phyloP scores from a whole-genome alignment of 2,113 vertebrate genomes.

The Arizona elegans region DNA sequence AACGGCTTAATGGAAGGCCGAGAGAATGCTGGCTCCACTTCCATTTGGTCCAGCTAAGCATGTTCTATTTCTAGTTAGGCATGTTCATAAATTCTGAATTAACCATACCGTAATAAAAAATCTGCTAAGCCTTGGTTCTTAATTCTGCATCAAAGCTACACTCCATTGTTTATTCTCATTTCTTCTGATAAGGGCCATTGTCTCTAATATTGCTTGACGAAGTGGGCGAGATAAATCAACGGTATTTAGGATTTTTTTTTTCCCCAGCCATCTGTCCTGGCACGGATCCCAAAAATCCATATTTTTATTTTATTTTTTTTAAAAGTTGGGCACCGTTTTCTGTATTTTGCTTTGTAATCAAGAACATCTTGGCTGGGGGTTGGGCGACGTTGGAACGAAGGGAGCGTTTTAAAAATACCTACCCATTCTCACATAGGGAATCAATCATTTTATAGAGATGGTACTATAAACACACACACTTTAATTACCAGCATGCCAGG shows the following conservation, averaged over 20 bases:
- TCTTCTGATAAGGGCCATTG: slow-evolving; percentile 77
- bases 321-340: slow-evolving; percentile 69
- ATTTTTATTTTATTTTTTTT: slow-evolving; percentile 39
- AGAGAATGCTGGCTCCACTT: slow-evolving; percentile 31
- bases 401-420: slow-evolving; percentile 6
- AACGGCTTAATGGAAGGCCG: slow-evolving; percentile 6
- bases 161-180: slow-evolving; percentile 75
- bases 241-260: slow-evolving; percentile 70
- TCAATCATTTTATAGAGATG: slow-evolving; percentile 22
- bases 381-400: background rate
- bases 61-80: slow-evolving; percentile 59
- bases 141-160: slow-evolving; percentile 69
- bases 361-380: slow-evolving; percentile 37
- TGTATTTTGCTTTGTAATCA: slow-evolving; percentile 63
- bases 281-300: slow-evolving; percentile 71
- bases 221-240: slow-evolving; percentile 79
- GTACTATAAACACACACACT: background rate
- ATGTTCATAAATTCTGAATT: slow-evolving; percentile 63
- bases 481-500: slow-evolving; percentile 18
- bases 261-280: slow-evolving; percentile 75
- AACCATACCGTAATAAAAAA: slow-evolving; percentile 69
- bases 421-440: slow-evolving; percentile 35
- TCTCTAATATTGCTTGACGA: slow-evolving; percentile 75
- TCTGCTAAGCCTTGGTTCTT: slow-evolving; percentile 68
- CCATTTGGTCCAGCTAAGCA: slow-evolving; percentile 26